Conservation (phyloP, 2,797 vertebrate genomes). For the Peromyscus aztecus region DNA sequence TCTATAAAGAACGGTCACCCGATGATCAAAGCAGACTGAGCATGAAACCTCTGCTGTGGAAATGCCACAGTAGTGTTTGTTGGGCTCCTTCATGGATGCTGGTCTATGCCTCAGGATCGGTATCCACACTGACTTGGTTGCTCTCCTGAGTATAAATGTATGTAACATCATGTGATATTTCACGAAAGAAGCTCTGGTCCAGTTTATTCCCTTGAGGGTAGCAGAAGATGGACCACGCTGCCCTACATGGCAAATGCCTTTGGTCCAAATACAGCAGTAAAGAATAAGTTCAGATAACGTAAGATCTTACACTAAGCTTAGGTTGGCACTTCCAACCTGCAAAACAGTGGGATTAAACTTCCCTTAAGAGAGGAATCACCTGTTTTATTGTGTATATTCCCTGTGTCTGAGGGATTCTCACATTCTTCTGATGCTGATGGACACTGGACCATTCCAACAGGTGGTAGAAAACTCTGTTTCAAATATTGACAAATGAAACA, state of each 20-base stretch:
- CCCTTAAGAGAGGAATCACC: not conserved
- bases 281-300: not conserved
- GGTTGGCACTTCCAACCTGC: not conserved
- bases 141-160: not conserved
- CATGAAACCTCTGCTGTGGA: not conserved
- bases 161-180: not conserved
- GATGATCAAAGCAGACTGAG: not conserved
- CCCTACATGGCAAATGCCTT: not conserved
- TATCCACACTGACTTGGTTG: not conserved
- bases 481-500: slow-evolving; percentile 5
- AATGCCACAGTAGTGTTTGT: not conserved
- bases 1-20: not conserved
- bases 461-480: not conserved
- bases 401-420: not conserved
- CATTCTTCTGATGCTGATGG: not conserved
- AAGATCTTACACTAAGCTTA: not conserved
- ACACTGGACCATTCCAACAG: not conserved
- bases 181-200: not conserved
- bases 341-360: slow-evolving; percentile 35
- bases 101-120: not conserved
- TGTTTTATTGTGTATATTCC: not conserved
- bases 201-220: not conserved
- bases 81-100: not conserved
- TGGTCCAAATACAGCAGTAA: slow-evolving; percentile 27
- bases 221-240: not conserved